Evolutionary conservation across 2,888 invertebrate species (phyloP).

Genomic region (Tribolium freemani): DNA sequence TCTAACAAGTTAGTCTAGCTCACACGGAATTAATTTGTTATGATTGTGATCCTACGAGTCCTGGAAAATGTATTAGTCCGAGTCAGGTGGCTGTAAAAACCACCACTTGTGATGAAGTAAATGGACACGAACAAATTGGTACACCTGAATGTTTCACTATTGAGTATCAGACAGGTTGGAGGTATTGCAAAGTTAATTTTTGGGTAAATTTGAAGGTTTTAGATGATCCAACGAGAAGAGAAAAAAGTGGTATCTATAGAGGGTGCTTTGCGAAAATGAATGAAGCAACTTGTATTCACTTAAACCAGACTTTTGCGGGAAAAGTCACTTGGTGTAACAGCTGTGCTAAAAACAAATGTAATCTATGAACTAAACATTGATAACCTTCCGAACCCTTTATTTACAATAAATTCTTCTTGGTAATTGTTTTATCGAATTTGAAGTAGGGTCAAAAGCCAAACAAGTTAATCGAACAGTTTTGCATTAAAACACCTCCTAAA

Average conservation of each 20-base stretch:
- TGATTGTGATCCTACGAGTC: constrained; percentile 2
- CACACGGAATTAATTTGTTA: neutral
- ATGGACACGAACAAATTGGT: neutral
- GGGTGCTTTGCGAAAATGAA: neutral
- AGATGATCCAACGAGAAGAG: neutral
- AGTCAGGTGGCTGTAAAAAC: neutral
- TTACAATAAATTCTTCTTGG: neutral
- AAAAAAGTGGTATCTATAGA: constrained; percentile 1
- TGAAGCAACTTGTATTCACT: neutral
- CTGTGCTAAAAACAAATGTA: neutral
- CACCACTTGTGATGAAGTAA: too few relatives aligned
- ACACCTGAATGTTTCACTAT: neutral
- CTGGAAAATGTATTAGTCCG: neutral
- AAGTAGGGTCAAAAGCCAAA: neutral
- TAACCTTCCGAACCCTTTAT: neutral
- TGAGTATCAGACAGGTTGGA: neutral
- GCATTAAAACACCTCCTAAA: neutral
- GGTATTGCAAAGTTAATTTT: neutral
- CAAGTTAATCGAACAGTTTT: neutral
- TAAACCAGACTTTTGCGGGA: neutral
- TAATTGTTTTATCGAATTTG: neutral
- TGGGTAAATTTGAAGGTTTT: neutral
- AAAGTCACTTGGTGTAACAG: neutral
- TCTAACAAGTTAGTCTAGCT: neutral
- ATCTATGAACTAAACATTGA: neutral